Conservation (phyloP, 2,888 invertebrate species). For the Agrotis clavis region DNA sequence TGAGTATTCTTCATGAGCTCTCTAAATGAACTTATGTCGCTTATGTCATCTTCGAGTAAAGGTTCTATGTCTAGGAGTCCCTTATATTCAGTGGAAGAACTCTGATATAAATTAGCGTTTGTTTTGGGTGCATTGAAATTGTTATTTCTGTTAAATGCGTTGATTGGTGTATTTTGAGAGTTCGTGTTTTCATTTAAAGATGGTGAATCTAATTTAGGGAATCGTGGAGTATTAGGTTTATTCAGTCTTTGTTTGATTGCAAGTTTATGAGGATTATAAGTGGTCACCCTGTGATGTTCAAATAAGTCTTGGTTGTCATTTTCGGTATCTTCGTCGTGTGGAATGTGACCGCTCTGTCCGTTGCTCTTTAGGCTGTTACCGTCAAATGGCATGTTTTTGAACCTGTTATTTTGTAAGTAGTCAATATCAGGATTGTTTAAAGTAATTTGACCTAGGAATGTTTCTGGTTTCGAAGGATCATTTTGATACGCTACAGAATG, state of each 20-base stretch:
- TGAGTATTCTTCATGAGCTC: slow-evolving; percentile 87
- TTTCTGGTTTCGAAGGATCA: slow-evolving; percentile 92
- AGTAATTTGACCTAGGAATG: slow-evolving; percentile 92
- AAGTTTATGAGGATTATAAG: slow-evolving; percentile 86
- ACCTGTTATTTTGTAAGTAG: slow-evolving; percentile 85
- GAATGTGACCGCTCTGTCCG: slow-evolving; percentile 84
- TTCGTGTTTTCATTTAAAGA: slow-evolving; percentile 71
- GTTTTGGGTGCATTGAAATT: slow-evolving; percentile 72
- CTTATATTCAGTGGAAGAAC: slow-evolving; percentile 87
- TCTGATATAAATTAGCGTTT: slow-evolving; percentile 73
- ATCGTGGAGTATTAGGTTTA: slow-evolving; percentile 79
- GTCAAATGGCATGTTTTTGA: slow-evolving; percentile 87
- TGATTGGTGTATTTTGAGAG: slow-evolving; percentile 67
- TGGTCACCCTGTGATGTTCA: slow-evolving; percentile 87
- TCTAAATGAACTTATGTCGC: slow-evolving; percentile 87
- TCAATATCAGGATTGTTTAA: slow-evolving; percentile 91
- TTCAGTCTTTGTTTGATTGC: slow-evolving; percentile 83
- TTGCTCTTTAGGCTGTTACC: slow-evolving; percentile 88
- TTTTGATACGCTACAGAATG: slow-evolving; percentile 91
- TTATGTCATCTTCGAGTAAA: slow-evolving; percentile 91
- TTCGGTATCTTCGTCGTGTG: slow-evolving; percentile 84
- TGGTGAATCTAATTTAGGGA: slow-evolving; percentile 76
- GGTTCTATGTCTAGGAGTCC: slow-evolving; percentile 91
- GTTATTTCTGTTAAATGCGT: slow-evolving; percentile 69
- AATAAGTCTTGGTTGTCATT: slow-evolving; percentile 85